A percentile compares a stretch with the other conserved stretches of the same genome.
Evolutionary conservation across 1,140 invertebrate species (phyloP).

Genomic region (Hestina assimilis): DNA sequence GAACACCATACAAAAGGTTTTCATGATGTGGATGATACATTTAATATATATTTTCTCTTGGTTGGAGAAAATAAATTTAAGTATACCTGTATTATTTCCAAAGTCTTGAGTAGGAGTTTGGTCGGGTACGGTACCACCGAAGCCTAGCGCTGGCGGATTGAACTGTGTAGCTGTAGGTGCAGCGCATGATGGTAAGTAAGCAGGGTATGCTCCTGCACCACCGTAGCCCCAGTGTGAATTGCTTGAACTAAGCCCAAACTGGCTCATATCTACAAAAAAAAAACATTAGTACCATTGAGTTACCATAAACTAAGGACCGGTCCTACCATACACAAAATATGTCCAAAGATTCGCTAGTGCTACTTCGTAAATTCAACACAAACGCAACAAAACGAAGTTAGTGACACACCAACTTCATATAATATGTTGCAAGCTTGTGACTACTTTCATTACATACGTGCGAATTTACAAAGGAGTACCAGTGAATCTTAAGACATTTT

Average conservation of each 20-base stretch:
- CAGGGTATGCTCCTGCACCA: conserved; percentile 88
- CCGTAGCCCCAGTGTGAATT: conserved; percentile 91
- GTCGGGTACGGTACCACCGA: conserved; percentile 83
- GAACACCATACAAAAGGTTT: too few species aligned
- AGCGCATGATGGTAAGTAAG: conserved; percentile 85
- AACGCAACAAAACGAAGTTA: too few species aligned
- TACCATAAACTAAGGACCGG: too few species aligned
- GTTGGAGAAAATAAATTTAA: background rate
- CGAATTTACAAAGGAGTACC: background rate
- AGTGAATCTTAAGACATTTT: too few species aligned
- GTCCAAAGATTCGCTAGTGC: background rate
- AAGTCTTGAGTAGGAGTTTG: conserved; percentile 84
- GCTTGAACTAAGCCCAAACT: conserved; percentile 87
- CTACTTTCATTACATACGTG: background rate
- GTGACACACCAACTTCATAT: too few species aligned
- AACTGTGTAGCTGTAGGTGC: conserved; percentile 82
- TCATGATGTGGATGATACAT: too few species aligned
- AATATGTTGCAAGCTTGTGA: too few species aligned
- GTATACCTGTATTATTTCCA: conserved; percentile 72
- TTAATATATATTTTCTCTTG: too few species aligned
- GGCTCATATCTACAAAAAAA: conserved; percentile 83
- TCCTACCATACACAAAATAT: background rate
- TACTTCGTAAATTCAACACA: too few species aligned
- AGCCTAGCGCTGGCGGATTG: conserved; percentile 82
- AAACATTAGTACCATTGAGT: background rate